phyloP scores from a whole-genome alignment of 2,797 vertebrate species.

The Arrhamphus sclerolepis region DNA sequence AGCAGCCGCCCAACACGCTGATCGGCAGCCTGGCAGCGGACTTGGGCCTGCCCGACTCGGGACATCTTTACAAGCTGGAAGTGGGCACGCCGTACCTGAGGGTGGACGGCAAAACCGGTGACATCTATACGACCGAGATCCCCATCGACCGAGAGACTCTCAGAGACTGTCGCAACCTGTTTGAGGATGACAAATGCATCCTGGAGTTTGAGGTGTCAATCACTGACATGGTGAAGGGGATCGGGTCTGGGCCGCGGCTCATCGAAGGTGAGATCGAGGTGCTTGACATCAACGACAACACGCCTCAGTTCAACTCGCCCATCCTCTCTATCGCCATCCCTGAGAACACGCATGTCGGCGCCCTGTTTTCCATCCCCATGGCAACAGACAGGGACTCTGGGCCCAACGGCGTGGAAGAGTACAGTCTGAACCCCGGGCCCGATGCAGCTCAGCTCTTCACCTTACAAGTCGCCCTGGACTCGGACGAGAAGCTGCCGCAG shows the following conservation, averaged over 20 bases:
- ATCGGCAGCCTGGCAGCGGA: slow-evolving; percentile 93
- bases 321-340: slow-evolving; percentile 93
- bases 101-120: slow-evolving; percentile 94
- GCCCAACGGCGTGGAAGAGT: slow-evolving; percentile 90
- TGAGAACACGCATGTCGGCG: slow-evolving; percentile 91
- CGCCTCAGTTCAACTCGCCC: slow-evolving; percentile 93
- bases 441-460: slow-evolving; percentile 91
- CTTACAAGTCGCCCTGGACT: slow-evolving; percentile 91
- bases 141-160: slow-evolving; percentile 93
- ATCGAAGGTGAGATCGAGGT: slow-evolving; percentile 96
- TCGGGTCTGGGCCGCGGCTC: slow-evolving; percentile 85
- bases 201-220: slow-evolving; percentile 97
- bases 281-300: slow-evolving; percentile 96
- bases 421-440: slow-evolving; percentile 84
- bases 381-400: slow-evolving; percentile 91
- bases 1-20: slow-evolving; percentile 93
- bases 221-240: slow-evolving; percentile 88
- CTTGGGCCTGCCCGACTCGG: slow-evolving; percentile 90
- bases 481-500: slow-evolving; percentile 93
- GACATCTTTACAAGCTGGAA: slow-evolving; percentile 96
- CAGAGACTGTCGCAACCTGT: slow-evolving; percentile 90
- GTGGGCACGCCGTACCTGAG: slow-evolving; percentile 91
- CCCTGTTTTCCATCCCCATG: slow-evolving; percentile 89
- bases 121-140: slow-evolving; percentile 96
- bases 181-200: slow-evolving; percentile 88